phyloP scores from a whole-genome alignment of 2,113 vertebrate genomes.

The Melanerpes formicivorus region DNA sequence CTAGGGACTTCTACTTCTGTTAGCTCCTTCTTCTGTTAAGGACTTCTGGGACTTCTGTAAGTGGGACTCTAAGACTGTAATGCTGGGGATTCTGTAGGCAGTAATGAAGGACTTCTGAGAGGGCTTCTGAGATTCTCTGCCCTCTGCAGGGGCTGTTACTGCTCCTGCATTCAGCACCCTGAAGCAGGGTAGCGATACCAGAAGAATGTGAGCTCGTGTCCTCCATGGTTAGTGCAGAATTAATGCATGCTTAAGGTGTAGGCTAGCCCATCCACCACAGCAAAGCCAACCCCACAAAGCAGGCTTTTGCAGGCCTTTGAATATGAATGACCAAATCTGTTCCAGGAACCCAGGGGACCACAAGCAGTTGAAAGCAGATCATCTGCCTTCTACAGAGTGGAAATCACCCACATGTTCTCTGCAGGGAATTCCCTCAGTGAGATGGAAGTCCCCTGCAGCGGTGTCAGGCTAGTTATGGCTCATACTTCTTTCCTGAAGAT shows the following conservation, averaged over 20 bases:
- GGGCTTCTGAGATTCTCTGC: no score
- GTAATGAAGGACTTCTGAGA: no score
- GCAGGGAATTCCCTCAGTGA: constrained; percentile 1
- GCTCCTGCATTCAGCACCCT: no score
- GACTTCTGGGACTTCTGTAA: no score
- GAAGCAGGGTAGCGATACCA: neutral
- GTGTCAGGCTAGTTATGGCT: neutral
- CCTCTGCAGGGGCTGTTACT: no score
- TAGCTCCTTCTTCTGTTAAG: no score
- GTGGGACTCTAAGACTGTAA: no score
- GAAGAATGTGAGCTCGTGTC: neutral
- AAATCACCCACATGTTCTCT: neutral
- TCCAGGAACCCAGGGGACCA: neutral
- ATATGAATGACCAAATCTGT: neutral
- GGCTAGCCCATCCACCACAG: neutral
- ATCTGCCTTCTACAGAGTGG: neutral
- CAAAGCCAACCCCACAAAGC: neutral
- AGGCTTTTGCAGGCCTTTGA: neutral
- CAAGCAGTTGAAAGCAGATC: neutral
- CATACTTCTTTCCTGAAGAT: neutral
- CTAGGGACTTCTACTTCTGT: no score
- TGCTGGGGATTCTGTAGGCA: no score
- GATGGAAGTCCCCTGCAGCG: constrained; percentile 20
- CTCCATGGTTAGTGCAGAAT: neutral
- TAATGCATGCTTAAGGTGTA: neutral